phyloP scores from a whole-genome alignment of 2,888 invertebrate genomes.

The Cantharis lateralis region DNA sequence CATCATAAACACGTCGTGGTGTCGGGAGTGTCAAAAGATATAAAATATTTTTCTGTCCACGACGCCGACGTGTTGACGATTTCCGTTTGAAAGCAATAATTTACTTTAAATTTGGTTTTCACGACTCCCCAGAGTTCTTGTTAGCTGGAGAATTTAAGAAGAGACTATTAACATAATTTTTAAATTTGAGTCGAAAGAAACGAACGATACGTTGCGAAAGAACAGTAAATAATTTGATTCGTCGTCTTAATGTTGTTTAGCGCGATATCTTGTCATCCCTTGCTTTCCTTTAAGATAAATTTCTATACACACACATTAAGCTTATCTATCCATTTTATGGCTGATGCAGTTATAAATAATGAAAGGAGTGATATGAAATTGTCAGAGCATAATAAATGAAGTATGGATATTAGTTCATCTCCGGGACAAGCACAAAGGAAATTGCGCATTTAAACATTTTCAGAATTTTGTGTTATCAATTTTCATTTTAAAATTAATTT shows the following conservation, averaged over 20 bases:
- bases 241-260: neutral
- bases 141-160: neutral
- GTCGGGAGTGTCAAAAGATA: neutral
- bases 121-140: neutral
- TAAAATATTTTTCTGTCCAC: slow-evolving; percentile 4
- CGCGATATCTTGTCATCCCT: neutral
- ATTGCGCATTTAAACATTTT: slow-evolving; percentile 4
- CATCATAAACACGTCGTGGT: neutral
- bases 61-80: slow-evolving; percentile 5
- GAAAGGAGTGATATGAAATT: slow-evolving; percentile 29
- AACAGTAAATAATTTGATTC: neutral
- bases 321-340: slow-evolving; percentile 28
- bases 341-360: slow-evolving; percentile 32
- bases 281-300: slow-evolving; percentile 7
- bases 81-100: slow-evolving; percentile 10
- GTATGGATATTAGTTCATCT: slow-evolving; percentile 26
- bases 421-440: slow-evolving; percentile 14
- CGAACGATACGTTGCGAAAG: neutral
- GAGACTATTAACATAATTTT: neutral
- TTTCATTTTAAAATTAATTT: neutral
- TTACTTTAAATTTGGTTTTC: neutral
- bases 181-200: neutral
- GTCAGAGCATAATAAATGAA: slow-evolving; percentile 25
- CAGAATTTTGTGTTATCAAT: slow-evolving; percentile 3
- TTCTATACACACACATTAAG: slow-evolving; percentile 15